Conservation (phyloP, 2,888 invertebrate genomes). For the Sphaerophoria taeniata region DNA sequence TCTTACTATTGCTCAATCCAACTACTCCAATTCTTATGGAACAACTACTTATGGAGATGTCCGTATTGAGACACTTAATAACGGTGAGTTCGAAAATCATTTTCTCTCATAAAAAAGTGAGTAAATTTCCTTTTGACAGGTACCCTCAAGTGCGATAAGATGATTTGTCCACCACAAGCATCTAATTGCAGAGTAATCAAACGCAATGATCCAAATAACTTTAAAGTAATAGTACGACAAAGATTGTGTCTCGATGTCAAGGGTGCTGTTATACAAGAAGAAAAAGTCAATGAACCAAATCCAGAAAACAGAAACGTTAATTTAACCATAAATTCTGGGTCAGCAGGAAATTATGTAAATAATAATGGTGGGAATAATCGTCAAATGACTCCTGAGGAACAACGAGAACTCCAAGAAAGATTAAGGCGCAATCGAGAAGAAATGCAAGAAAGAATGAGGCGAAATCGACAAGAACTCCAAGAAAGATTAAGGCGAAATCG, state of each 20-base stretch:
- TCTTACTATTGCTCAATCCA: neutral
- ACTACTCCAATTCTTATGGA: neutral
- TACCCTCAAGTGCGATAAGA: conserved; percentile 39
- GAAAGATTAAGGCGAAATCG: too few relatives aligned
- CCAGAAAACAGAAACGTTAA: neutral
- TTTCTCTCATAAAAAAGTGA: neutral
- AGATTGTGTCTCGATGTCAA: conserved; percentile 36
- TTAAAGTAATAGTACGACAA: conserved; percentile 17
- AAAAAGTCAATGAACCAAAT: conserved; percentile 27
- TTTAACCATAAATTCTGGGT: conserved; percentile 8
- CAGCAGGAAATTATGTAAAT: neutral
- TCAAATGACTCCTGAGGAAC: conserved; percentile 52
- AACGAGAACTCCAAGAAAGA: conserved; percentile 20
- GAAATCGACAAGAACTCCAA: too few relatives aligned
- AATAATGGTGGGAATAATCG: neutral
- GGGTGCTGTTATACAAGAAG: neutral
- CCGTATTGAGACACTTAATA: conserved; percentile 13
- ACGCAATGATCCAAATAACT: conserved; percentile 44
- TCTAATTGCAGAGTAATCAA: conserved; percentile 38
- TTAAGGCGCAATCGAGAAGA: neutral
- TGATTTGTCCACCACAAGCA: conserved; percentile 39
- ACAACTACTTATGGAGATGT: conserved; percentile 25
- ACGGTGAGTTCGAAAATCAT: conserved; percentile 10
- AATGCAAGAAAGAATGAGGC: neutral
- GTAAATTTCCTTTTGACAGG: conserved; percentile 18